Conservation (phyloP, 2,113 vertebrate species). For the Fulmarus glacialis region DNA sequence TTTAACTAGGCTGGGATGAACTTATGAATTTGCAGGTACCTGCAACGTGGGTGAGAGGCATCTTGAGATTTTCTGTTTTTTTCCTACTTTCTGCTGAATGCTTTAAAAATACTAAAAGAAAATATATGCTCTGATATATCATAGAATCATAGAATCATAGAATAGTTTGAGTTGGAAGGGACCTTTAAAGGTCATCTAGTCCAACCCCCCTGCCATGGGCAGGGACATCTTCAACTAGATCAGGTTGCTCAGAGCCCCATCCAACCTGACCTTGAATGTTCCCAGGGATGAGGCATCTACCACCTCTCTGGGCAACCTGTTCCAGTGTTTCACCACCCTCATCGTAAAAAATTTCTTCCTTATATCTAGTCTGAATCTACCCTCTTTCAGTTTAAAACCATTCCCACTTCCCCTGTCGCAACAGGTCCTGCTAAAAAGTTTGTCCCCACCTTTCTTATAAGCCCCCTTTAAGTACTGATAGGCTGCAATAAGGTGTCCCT, state of each 20-base stretch:
- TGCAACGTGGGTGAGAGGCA: background rate
- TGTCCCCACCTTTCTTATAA: background rate
- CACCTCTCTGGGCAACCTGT: too few species aligned
- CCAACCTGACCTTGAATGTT: too few species aligned
- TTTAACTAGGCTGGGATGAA: background rate
- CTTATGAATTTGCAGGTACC: background rate
- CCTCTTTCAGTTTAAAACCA: background rate
- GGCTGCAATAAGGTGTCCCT: background rate
- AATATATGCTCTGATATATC: background rate
- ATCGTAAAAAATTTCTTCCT: too few species aligned
- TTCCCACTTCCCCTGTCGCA: background rate
- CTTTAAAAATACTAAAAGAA: background rate
- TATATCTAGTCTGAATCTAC: background rate
- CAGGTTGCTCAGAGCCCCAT: too few species aligned
- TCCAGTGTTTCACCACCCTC: too few species aligned
- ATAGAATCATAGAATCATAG: background rate
- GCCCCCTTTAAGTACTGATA: background rate
- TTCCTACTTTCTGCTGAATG: background rate
- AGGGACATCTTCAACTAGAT: too few species aligned
- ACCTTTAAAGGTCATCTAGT: too few species aligned
- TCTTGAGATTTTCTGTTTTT: background rate
- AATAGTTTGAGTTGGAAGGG: too few species aligned
- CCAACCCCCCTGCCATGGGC: too few species aligned
- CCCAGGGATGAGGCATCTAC: too few species aligned
- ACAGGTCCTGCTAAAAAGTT: background rate